Evolutionary conservation across 2,797 vertebrate genomes (phyloP).

Genomic region (Diglossa cyanea): DNA sequence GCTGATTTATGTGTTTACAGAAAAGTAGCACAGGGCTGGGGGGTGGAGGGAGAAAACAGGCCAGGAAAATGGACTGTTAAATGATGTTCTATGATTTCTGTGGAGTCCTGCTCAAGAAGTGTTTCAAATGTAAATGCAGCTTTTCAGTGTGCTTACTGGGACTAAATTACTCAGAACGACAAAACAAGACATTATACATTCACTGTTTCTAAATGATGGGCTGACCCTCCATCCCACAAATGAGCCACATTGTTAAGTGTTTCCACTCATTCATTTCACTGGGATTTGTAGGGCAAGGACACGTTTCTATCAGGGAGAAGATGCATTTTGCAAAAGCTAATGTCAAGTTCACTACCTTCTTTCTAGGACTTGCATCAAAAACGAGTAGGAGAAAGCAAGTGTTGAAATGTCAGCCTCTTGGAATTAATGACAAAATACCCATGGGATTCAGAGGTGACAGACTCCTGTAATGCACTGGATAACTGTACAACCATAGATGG

Average conservation of each 20-base stretch:
- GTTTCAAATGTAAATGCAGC: slow-evolving; percentile 14
- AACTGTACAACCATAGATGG: not conserved
- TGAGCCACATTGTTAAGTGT: not conserved
- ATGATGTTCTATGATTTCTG: slow-evolving; percentile 22
- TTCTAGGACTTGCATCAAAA: not conserved
- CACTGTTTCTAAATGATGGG: not conserved
- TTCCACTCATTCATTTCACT: not conserved
- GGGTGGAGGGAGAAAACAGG: not conserved
- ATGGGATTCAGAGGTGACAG: not conserved
- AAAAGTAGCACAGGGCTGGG: slow-evolving; percentile 27
- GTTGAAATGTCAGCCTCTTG: not conserved
- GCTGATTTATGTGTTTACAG: slow-evolving; percentile 77
- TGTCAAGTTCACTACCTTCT: not conserved
- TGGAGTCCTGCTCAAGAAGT: slow-evolving; percentile 14
- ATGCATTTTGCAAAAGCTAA: not conserved
- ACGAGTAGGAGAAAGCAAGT: not conserved
- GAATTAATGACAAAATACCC: not conserved
- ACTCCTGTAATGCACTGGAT: not conserved
- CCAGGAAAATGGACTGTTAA: slow-evolving; percentile 45
- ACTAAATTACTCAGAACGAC: not conserved
- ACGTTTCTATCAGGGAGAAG: not conserved
- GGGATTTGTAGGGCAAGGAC: not conserved
- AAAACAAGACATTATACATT: not conserved
- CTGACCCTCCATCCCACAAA: not conserved
- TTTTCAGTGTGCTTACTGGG: not conserved